Conservation (phyloP, 2,113 vertebrate genomes). For the Telmatochromis sp. region DNA sequence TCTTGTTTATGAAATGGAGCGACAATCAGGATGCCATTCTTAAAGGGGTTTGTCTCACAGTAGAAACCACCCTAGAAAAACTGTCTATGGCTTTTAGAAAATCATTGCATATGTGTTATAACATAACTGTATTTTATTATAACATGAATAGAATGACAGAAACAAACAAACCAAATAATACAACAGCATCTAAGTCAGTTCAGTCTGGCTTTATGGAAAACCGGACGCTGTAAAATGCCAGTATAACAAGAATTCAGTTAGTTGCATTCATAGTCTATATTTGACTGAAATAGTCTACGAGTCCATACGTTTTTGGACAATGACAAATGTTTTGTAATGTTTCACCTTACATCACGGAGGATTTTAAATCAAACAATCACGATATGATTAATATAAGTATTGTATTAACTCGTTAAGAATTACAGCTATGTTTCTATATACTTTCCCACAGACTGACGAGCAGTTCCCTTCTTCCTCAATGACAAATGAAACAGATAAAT, state of each 20-base stretch:
- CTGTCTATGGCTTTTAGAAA: not conserved
- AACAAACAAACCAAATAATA: not conserved
- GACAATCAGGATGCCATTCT: slow-evolving; percentile 95
- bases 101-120: not conserved
- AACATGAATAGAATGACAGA: not conserved
- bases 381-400: not conserved
- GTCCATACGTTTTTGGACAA: not conserved
- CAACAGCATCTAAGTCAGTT: not conserved
- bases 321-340: not conserved
- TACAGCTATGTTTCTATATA: not conserved
- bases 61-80: not conserved
- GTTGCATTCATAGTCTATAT: not conserved
- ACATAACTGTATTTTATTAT: not conserved
- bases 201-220: not conserved
- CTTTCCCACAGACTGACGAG: not conserved
- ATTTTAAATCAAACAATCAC: not conserved
- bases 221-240: not conserved
- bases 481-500: not conserved
- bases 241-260: not conserved
- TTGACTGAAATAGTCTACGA: not conserved
- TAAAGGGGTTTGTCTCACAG: slow-evolving; percentile 81
- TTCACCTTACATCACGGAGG: not conserved
- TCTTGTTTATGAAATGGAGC: slow-evolving; percentile 98
- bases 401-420: not conserved
- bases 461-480: not conserved